A percentile compares a stretch with the other conserved stretches of the same genome.
phyloP scores from a whole-genome alignment of 2,797 vertebrate genomes.

The Anableps anableps region DNA sequence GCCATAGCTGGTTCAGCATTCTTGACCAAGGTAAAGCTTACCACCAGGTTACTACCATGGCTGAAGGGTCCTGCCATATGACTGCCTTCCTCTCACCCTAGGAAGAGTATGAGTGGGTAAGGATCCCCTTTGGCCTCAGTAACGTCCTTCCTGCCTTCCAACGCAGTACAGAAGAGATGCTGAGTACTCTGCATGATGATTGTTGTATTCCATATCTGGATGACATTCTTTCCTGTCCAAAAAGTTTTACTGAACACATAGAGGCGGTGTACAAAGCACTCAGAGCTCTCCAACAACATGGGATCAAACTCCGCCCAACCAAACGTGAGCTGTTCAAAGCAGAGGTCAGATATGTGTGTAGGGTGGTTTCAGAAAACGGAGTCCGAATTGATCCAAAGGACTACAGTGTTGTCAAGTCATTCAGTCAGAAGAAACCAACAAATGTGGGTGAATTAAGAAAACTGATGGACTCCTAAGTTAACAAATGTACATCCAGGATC shows the following conservation, averaged over 20 bases:
- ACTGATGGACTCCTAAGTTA: neutral
- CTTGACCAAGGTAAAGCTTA: slow-evolving; percentile 13
- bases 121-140: no score
- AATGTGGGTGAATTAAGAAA: neutral
- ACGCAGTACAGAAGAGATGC: slow-evolving; percentile 11
- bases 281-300: neutral
- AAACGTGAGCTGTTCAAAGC: slow-evolving; percentile 2
- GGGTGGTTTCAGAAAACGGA: neutral
- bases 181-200: neutral
- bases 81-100: slow-evolving; percentile 8
- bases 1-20: slow-evolving; percentile 2
- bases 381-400: neutral
- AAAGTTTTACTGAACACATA: neutral
- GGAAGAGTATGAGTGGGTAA: neutral
- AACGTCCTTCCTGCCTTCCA: neutral
- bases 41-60: slow-evolving; percentile 9
- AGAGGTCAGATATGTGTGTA: slow-evolving; percentile 9
- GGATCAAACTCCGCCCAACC: neutral
- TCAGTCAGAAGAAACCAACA: neutral
- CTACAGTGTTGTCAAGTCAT: neutral
- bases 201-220: slow-evolving; percentile 6
- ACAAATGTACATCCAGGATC: no score
- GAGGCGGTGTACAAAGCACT: neutral
- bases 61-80: neutral
- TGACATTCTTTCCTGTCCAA: neutral